phyloP scores from a whole-genome alignment of 2,888 invertebrate species.

The Brenthis daphne region DNA sequence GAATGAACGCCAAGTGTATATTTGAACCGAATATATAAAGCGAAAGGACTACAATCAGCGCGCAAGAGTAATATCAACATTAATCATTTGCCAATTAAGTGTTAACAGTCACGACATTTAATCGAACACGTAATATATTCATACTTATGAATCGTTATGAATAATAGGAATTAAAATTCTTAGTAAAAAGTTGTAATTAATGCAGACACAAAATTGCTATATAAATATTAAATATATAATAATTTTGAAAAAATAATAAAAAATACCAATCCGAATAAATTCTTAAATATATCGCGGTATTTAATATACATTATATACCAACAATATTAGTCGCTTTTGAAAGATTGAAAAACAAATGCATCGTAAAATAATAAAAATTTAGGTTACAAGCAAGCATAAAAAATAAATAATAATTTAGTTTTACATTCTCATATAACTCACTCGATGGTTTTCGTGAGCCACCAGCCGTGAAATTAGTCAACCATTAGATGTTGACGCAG shows the following conservation, averaged over 20 bases:
- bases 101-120: slow-evolving; percentile 20
- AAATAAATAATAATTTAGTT: slow-evolving; percentile 36
- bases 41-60: slow-evolving; percentile 6
- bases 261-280: too few species aligned
- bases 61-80: slow-evolving; percentile 8
- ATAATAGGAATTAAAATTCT: background rate
- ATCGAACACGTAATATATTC: slow-evolving; percentile 1
- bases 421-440: slow-evolving; percentile 40
- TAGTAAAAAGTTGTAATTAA: background rate
- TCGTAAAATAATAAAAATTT: background rate
- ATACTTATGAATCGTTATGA: background rate
- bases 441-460: slow-evolving; percentile 52
- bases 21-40: background rate
- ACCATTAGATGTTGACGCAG: slow-evolving; percentile 42
- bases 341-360: too few species aligned
- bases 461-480: slow-evolving; percentile 61
- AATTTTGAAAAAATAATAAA: too few species aligned
- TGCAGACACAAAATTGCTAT: too few species aligned
- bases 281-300: too few species aligned
- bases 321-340: too few species aligned
- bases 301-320: too few species aligned
- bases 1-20: background rate
- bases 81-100: slow-evolving; percentile 21
- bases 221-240: too few species aligned
- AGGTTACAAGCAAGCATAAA: slow-evolving; percentile 8